These are phyloP conservation scores for Leptopilina clavipes DNA, from an alignment of 1,140 invertebrate species.

Conservation along the genomic window DNA sequence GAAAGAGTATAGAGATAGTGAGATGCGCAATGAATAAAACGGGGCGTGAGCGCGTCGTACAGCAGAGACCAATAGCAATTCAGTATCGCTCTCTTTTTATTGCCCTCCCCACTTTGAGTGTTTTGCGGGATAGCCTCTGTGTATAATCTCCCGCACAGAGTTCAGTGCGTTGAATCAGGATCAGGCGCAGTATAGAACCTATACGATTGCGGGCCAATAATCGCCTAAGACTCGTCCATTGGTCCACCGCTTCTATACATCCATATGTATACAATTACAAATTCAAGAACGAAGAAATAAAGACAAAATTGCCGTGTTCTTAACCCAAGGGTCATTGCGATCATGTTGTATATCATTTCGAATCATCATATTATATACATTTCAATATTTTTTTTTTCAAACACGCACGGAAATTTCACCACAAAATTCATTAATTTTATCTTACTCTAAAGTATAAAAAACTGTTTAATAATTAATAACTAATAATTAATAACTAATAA, in stretches of 20 bases:
- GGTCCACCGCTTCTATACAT: background rate
- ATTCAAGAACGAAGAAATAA: conserved; percentile 33
- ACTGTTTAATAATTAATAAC: no score
- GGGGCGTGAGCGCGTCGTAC: conserved; percentile 62
- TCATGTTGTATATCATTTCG: background rate
- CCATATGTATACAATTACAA: background rate
- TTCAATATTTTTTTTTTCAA: no score
- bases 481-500: no score
- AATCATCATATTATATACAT: conserved; percentile 2
- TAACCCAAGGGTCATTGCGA: conserved; percentile 12
- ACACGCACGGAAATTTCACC: no score
- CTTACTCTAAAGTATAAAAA: no score
- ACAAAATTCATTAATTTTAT: no score
- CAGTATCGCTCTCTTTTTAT: conserved; percentile 56
- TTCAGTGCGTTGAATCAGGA: conserved; percentile 55
- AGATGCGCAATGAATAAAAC: conserved; percentile 49
- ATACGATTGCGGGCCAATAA: conserved; percentile 45
- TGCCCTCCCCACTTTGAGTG: conserved; percentile 53
- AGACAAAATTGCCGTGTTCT: conserved; percentile 42
- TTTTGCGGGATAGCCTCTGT: conserved; percentile 40
- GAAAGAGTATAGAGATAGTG: conserved; percentile 1
- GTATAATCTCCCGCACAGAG: conserved; percentile 58
- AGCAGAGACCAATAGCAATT: conserved; percentile 65
- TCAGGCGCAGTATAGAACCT: conserved; percentile 57
- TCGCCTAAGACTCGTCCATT: conserved; percentile 38